Conservation (phyloP, 2,888 invertebrate genomes). For the Norana najaformis region DNA sequence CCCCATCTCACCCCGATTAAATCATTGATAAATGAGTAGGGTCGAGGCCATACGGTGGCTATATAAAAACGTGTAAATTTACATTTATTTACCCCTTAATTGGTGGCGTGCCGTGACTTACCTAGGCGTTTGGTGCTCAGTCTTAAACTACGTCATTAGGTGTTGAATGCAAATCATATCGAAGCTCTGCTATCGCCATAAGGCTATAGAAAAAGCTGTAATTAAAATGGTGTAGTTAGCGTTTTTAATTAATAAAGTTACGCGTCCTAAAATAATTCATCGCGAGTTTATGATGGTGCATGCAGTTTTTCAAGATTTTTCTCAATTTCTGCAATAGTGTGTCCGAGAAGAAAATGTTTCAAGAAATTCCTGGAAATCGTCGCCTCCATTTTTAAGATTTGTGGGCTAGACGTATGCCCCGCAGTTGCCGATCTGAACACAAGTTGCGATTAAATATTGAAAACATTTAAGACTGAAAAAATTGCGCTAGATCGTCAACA, state of each 20-base stretch:
- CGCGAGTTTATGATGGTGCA: conserved; percentile 6
- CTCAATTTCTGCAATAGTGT: not conserved
- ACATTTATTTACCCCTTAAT: too few relatives aligned
- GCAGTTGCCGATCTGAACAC: not conserved
- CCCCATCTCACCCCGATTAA: too few relatives aligned
- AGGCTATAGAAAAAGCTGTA: not conserved
- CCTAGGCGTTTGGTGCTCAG: not conserved
- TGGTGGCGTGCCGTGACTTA: not conserved
- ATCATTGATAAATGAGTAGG: too few relatives aligned
- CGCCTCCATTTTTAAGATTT: conserved; percentile 13
- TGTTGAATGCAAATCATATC: not conserved
- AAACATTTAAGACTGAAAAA: not conserved
- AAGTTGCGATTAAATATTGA: not conserved
- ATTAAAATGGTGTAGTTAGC: conserved; percentile 13
- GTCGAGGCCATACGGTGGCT: too few relatives aligned
- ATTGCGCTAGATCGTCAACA: not conserved
- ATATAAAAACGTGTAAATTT: too few relatives aligned
- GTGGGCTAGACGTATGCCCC: conserved; percentile 13
- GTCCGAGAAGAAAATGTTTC: conserved; percentile 27
- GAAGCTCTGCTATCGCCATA: not conserved
- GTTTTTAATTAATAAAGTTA: conserved; percentile 13
- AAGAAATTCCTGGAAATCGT: conserved; percentile 18
- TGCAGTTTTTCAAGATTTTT: conserved; percentile 13
- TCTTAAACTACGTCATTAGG: not conserved
- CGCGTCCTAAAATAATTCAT: conserved; percentile 6